Evolutionary conservation across 2,888 invertebrate species (phyloP).

Genomic region (Meghimatium bilineatum): DNA sequence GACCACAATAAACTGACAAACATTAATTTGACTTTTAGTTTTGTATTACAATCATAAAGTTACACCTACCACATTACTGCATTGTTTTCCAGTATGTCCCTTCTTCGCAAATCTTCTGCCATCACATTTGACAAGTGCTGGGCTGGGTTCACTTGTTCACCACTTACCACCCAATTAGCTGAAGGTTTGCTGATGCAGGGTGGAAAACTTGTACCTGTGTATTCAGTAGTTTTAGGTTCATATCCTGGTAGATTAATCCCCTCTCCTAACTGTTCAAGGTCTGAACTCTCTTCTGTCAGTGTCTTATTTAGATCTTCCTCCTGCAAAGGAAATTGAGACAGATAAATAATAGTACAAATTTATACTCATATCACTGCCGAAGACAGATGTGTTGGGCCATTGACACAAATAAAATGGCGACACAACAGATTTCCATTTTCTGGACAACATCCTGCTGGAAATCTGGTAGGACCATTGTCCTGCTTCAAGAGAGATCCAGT

Average conservation of each 20-base stretch:
- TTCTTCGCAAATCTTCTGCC: slow-evolving; percentile 67
- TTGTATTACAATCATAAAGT: not conserved
- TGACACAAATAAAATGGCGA: too few species aligned
- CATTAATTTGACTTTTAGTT: not conserved
- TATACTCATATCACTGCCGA: too few species aligned
- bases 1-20: too few species aligned
- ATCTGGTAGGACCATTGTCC: too few species aligned
- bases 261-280: slow-evolving; percentile 64
- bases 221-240: slow-evolving; percentile 53
- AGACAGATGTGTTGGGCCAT: too few species aligned
- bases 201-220: slow-evolving; percentile 67
- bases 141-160: not conserved
- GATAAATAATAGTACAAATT: too few species aligned
- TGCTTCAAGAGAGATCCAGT: too few species aligned
- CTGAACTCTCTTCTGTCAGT: slow-evolving; percentile 55
- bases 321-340: not conserved
- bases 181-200: slow-evolving; percentile 56
- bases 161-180: slow-evolving; percentile 4
- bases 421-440: too few species aligned
- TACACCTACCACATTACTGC: slow-evolving; percentile 70
- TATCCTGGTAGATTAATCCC: slow-evolving; percentile 72
- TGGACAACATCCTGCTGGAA: too few species aligned
- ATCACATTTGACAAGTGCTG: slow-evolving; percentile 63
- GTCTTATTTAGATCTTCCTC: slow-evolving; percentile 50
- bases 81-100: slow-evolving; percentile 69